phyloP scores from a whole-genome alignment of 2,113 vertebrate species.

The Austrofundulus limnaeus region DNA sequence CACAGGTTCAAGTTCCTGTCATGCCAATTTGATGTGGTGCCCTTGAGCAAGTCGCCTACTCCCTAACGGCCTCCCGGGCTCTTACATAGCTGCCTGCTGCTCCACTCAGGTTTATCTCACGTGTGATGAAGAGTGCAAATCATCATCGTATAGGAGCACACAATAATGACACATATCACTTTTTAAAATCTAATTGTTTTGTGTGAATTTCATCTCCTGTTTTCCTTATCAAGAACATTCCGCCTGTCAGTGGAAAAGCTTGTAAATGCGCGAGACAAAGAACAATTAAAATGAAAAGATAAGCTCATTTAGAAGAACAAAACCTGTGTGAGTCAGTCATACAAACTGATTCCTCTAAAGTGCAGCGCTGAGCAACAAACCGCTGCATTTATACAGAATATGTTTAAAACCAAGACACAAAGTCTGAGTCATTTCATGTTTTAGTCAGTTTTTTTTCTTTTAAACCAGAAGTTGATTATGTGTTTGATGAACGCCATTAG shows the following conservation, averaged over 20 bases:
- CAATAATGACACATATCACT: too few species aligned
- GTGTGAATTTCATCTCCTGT: not conserved
- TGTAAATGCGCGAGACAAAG: not conserved
- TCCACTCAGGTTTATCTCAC: too few species aligned
- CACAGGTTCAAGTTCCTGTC: too few species aligned
- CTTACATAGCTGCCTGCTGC: too few species aligned
- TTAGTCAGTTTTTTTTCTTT: too few species aligned
- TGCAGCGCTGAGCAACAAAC: not conserved
- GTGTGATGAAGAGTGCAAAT: too few species aligned
- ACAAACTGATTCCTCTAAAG: not conserved
- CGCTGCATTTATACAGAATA: not conserved
- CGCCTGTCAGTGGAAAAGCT: not conserved
- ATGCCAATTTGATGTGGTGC: too few species aligned
- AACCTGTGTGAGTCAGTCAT: not conserved
- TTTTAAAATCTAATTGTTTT: not conserved
- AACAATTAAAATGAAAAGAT: slow-evolving; percentile 5
- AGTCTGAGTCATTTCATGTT: not conserved
- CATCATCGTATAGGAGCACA: too few species aligned
- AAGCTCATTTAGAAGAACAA: not conserved
- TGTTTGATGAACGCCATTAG: too few species aligned
- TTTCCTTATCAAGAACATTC: not conserved
- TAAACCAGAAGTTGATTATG: too few species aligned
- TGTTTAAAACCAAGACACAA: not conserved
- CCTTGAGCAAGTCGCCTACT: too few species aligned
- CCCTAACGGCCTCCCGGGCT: too few species aligned